These are phyloP conservation scores for Dicyrtoma fusca DNA, from an alignment of 2,888 invertebrate species.

Conservation along the genomic window DNA sequence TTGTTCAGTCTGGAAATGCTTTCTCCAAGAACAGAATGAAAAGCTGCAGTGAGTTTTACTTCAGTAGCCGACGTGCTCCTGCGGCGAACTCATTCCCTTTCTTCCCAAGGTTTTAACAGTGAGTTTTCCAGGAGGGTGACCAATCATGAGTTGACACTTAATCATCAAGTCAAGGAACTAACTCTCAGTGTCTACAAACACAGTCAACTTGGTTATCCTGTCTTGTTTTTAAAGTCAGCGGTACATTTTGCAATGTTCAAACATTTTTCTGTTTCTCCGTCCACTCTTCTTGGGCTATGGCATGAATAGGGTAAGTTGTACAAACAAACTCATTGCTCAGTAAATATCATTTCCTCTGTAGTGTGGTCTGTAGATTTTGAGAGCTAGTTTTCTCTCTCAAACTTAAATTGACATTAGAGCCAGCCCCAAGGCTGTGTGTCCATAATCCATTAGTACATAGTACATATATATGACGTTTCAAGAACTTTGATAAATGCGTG, in stretches of 20 bases:
- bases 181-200: background rate
- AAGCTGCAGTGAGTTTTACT: slow-evolving; percentile 25
- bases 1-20: background rate
- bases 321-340: no score
- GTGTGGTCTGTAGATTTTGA: no score
- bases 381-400: no score
- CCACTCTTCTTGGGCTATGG: slow-evolving; percentile 78
- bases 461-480: no score
- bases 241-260: slow-evolving; percentile 10
- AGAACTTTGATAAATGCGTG: no score
- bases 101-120: background rate
- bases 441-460: no score
- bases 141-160: slow-evolving; percentile 44
- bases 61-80: slow-evolving; percentile 48
- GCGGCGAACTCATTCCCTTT: slow-evolving; percentile 36
- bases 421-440: no score
- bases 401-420: no score
- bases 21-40: slow-evolving; percentile 8
- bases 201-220: background rate
- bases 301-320: slow-evolving; percentile 78
- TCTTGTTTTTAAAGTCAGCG: background rate
- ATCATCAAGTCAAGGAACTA: slow-evolving; percentile 34
- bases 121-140: slow-evolving; percentile 16
- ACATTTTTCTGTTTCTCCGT: slow-evolving; percentile 48
- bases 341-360: no score